Evolutionary conservation across 64 coral and sea anemone genomes (phyloP), one percentile per base, ranked within the genome.

Genomic region (Dendrophyllia cribrosa): DNA sequence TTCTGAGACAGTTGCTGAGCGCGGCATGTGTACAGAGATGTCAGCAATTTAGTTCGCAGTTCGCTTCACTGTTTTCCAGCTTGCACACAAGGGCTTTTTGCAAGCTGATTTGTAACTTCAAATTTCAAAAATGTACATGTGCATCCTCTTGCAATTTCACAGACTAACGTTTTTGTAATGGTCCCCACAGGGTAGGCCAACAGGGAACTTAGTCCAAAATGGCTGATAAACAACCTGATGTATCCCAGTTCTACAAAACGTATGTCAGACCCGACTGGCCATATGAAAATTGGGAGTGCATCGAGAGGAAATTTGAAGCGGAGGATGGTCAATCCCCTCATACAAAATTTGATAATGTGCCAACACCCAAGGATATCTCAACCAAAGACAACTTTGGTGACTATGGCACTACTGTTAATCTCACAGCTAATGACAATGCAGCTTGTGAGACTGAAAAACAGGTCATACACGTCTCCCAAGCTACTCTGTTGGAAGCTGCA

Each of bases 201-300:
- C 53, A 34, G 23, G 66, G 7, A 70, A 0, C 22, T 70, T 20
- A 24, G 21, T 17, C 55, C 6, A 21, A 17, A 59, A 78, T 78
- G 76, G 76, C 25, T 25, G 76, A 4, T 16, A 1, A 78, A 58
- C 9, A 78, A 58, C 0, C n/a, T 22, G 51, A 13, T 78, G 74
- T 4, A 55, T 76, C 46, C 1, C 76, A 16, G 11, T 22, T 17
- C 23, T 78, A 25, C 51, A 78, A 78, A 22, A 78, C 6, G 9
- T 78, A 58, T 78, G 76, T 59, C n/a, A 58, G 51, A 9, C 76
- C 76, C 23, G 21, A 58, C 5, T 78, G 76, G 76, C 76, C 76
- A 26, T 78, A 78, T 59, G 76, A 78, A 78, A 20, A 78, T 58
- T 78, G 76, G 76, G 26, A 3, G 44, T 73, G 70, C 44, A 73